Evolutionary conservation across 2,797 vertebrate species (phyloP).

Genomic region (Pseudomugil gertrudae): DNA sequence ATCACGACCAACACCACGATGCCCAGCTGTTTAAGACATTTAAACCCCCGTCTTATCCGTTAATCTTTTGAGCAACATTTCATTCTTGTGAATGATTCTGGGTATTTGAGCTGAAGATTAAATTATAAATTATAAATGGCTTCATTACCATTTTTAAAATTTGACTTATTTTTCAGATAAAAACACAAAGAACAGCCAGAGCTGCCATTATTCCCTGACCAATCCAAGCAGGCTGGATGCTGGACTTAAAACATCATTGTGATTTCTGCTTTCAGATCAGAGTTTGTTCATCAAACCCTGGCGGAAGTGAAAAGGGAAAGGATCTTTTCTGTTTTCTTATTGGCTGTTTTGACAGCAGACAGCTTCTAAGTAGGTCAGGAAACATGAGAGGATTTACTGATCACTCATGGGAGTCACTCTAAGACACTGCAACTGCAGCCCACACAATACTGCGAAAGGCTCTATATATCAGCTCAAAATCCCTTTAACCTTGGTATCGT

Average conservation of each 20-base stretch:
- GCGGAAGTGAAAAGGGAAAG: slow-evolving; percentile 60
- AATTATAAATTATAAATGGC: slow-evolving; percentile 30
- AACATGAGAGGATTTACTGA: slow-evolving; percentile 82
- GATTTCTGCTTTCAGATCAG: slow-evolving; percentile 55
- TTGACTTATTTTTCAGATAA: background rate
- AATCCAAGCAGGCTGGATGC: slow-evolving; percentile 4
- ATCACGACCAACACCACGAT: background rate
- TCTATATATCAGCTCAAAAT: slow-evolving; percentile 72
- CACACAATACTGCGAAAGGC: slow-evolving; percentile 73
- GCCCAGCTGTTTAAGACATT: slow-evolving; percentile 4
- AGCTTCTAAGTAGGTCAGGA: slow-evolving; percentile 82
- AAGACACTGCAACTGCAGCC: slow-evolving; percentile 76
- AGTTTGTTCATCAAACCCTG: slow-evolving; percentile 60
- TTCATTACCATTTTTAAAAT: slow-evolving; percentile 21
- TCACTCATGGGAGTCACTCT: slow-evolving; percentile 75
- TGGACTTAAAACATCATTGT: slow-evolving; percentile 9
- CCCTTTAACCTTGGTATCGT: slow-evolving; percentile 76
- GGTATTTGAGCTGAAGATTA: slow-evolving; percentile 22
- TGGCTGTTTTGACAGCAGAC: slow-evolving; percentile 83
- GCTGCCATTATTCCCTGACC: background rate
- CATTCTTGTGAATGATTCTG: slow-evolving; percentile 14
- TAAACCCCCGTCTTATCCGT: background rate
- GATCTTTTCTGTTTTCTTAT: slow-evolving; percentile 77
- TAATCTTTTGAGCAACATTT: slow-evolving; percentile 19
- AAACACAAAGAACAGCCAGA: slow-evolving; percentile 4